Base-by-base conservation (phyloP, 2,888 invertebrate species). In the Habrosyne pyritoides region DNA sequence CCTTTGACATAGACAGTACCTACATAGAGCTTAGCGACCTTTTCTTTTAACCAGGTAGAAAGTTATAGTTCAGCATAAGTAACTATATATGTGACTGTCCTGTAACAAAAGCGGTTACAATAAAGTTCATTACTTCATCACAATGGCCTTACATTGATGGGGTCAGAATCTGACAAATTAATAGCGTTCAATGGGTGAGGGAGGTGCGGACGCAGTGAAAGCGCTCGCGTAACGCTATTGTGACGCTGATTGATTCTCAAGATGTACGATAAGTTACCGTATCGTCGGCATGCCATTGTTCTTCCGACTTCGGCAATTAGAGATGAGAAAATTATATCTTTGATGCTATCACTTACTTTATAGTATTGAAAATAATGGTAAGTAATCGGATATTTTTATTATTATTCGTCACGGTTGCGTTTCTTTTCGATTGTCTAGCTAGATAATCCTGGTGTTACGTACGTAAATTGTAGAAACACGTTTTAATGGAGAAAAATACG, bases 191-290 rank as follows among this genome's bases (percentile, higher is more conserved):
- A 77, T 73, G 74, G 67, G 68, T 67, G 67, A 75, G 59, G 62
- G 65, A 50, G 50, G 21, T 18, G 69, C 74, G 67, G 73, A 71
- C 73, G 61, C 63, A 66, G 84, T 79, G 88, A 89, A 87, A 89
- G 88, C 70, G 64, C 69, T 71, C 61, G 56, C 68, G 75, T 81
- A 84, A 85, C 85, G 83, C 85, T 73, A 86, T 89, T 89, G 88
- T 88, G 72, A 69, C 63, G 67, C 71, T 78, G 85, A 82, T 84
- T 83, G 85, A 87, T 87, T 77, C 73, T 73, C 68, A 60, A 75
- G 83, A 84, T 83, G 69, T 68, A 72, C 66, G 75, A 81, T 86
- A 83, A 80, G 75, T 76, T 75, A 71, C 75, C 76, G 71, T 80
- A 81, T 80, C 83, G 73, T 73, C 65, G 61, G 58, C 62, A 62